Percentiles rank a stretch among this genome's conserved stretches.
Evolutionary conservation across 2,113 vertebrate genomes (phyloP).

Genomic region (Poicephalus meyeri): DNA sequence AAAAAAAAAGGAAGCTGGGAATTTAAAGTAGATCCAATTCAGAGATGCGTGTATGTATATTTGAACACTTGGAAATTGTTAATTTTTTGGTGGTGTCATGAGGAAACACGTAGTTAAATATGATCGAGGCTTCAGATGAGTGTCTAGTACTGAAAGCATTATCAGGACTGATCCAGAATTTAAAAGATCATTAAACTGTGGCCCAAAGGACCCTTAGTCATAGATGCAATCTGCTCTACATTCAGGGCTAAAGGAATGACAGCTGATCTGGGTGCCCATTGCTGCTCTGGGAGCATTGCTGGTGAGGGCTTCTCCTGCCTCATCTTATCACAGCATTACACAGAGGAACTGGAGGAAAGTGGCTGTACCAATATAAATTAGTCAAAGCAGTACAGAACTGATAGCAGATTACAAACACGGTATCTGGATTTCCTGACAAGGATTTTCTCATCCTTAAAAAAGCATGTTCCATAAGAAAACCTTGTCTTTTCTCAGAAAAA

Average conservation of each 20-base stretch:
- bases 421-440: neutral
- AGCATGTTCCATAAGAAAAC: neutral
- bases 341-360: neutral
- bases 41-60: neutral
- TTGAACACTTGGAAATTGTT: neutral
- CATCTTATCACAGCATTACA: rapidly evolving
- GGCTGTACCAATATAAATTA: neutral
- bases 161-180: neutral
- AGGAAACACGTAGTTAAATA: neutral
- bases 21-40: neutral
- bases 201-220: neutral
- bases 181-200: neutral
- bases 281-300: rapidly evolving
- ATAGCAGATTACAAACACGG: neutral
- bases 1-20: neutral
- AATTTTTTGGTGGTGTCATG: neutral
- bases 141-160: neutral
- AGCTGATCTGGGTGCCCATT: rapidly evolving
- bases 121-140: neutral
- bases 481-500: neutral
- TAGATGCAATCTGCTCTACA: neutral
- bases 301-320: neutral
- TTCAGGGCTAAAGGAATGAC: neutral
- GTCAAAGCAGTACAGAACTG: neutral
- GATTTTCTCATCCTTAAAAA: neutral